Evolutionary conservation across 2,888 invertebrate genomes (phyloP).

Genomic region (Listrodromus nycthemerus): DNA sequence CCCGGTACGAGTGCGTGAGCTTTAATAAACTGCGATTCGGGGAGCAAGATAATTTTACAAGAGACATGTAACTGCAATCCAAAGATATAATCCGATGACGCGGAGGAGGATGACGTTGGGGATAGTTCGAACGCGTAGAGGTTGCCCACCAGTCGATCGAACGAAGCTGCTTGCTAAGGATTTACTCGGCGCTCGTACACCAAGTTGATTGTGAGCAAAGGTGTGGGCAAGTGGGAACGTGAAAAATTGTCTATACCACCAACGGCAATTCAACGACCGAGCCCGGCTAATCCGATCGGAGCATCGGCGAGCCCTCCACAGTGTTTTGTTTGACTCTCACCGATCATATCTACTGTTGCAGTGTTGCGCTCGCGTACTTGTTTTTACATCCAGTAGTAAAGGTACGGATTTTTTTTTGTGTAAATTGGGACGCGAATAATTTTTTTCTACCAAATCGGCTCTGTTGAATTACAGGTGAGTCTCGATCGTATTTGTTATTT

Average conservation of each 20-base stretch:
- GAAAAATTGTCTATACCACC: conserved; percentile 48
- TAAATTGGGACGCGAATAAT: neutral
- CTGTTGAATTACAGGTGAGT: neutral
- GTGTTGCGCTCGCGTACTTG: conserved; percentile 22
- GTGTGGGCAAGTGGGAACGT: conserved; percentile 43
- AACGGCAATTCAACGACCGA: conserved; percentile 50
- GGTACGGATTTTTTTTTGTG: neutral
- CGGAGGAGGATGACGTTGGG: neutral
- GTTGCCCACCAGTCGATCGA: neutral
- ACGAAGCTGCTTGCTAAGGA: neutral
- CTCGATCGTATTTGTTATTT: neutral
- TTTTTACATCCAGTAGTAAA: conserved; percentile 1
- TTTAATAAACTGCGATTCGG: neutral
- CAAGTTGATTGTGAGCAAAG: conserved; percentile 34
- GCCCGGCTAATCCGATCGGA: conserved; percentile 35
- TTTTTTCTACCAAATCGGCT: neutral
- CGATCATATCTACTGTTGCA: conserved; percentile 42
- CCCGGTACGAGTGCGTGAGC: neutral
- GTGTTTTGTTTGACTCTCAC: conserved; percentile 32
- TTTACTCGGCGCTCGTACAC: conserved; percentile 26
- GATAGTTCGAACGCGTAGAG: neutral
- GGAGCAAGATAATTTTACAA: neutral
- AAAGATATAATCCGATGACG: neutral
- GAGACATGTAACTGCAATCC: neutral
- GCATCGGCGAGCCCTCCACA: conserved; percentile 23